Evolutionary conservation across 1,140 invertebrate genomes (phyloP).

Genomic region (Episyrphus balteatus): DNA sequence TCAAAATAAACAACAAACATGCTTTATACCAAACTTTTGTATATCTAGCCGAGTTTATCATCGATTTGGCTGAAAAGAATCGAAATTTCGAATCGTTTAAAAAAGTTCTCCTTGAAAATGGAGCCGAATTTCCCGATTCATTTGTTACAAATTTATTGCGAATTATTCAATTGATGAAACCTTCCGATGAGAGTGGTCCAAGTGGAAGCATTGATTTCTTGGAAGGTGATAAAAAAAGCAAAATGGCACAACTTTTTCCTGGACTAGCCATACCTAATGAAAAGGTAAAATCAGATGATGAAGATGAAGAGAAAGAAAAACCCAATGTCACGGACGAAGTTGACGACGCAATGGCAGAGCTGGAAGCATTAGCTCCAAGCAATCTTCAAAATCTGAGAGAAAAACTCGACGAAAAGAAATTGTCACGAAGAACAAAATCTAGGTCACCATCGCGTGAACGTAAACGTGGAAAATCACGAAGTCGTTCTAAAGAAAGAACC

Average conservation of each 20-base stretch:
- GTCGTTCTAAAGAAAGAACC: conserved; percentile 8
- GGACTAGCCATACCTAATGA: conserved; percentile 85
- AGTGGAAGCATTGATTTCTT: conserved; percentile 10
- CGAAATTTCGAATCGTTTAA: conserved; percentile 79
- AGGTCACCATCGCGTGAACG: conserved; percentile 6
- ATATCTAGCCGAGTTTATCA: conserved; percentile 94
- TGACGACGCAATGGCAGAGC: conserved; percentile 74
- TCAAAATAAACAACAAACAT: conserved; percentile 4
- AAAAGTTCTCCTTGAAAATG: conserved; percentile 77
- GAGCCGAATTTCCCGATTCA: conserved; percentile 89
- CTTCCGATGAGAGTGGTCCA: conserved; percentile 32
- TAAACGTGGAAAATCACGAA: conserved; percentile 3
- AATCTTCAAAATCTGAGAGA: background rate
- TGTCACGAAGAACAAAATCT: conserved; percentile 9
- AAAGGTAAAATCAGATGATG: conserved; percentile 39
- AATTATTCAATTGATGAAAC: conserved; percentile 91
- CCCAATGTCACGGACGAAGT: conserved; percentile 37
- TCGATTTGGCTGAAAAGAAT: conserved; percentile 83
- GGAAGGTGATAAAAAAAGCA: background rate
- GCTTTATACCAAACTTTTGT: conserved; percentile 21
- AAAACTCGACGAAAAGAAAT: conserved; percentile 15
- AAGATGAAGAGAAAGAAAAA: conserved; percentile 28
- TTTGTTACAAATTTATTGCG: conserved; percentile 83
- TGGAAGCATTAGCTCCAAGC: conserved; percentile 74
- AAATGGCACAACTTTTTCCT: conserved; percentile 65